Percentiles rank a stretch among this genome's conserved stretches.
phyloP scores from a whole-genome alignment of 2,797 vertebrate species.

The Prionace glauca region DNA sequence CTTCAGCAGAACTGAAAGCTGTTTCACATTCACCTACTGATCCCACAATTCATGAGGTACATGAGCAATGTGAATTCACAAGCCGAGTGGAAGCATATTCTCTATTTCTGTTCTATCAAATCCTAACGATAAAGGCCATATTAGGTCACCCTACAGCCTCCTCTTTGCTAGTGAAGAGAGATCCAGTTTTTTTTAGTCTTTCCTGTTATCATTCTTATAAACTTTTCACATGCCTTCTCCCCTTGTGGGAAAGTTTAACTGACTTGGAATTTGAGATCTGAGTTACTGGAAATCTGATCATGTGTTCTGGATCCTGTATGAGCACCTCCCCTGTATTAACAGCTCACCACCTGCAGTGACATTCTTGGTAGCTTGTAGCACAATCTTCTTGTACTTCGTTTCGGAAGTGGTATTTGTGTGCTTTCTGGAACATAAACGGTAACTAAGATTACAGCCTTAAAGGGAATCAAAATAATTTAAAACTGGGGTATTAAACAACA shows the following conservation, averaged over 20 bases:
- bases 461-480: background rate
- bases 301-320: background rate
- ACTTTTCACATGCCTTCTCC: background rate
- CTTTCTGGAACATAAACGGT: background rate
- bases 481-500: background rate
- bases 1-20: background rate
- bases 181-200: background rate
- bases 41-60: background rate
- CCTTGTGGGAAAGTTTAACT: background rate
- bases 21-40: background rate
- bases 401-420: background rate
- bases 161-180: background rate
- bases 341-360: background rate
- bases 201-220: background rate
- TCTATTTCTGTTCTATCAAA: background rate
- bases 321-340: background rate
- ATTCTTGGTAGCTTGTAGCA: background rate
- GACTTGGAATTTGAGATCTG: background rate
- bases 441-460: background rate
- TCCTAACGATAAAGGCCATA: background rate
- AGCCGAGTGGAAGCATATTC: background rate
- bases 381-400: background rate
- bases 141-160: background rate
- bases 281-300: background rate
- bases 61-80: background rate